Evolutionary conservation across 2,797 vertebrate species (phyloP), one percentile per base, ranked within the genome.

Genomic region (Chromis chromis): DNA sequence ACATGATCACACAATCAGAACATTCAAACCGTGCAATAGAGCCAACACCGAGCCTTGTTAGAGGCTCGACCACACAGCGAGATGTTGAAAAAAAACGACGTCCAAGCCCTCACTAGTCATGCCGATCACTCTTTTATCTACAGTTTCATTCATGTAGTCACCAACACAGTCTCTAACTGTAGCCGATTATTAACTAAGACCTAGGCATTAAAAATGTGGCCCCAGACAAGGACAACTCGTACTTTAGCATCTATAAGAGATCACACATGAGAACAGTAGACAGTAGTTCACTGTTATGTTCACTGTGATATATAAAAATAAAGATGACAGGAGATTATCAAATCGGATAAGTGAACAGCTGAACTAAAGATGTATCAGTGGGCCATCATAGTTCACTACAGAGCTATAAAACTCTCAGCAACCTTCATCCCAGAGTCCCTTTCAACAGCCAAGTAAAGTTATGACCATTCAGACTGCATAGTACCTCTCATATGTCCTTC

Each of bases 341-440:
- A 61, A 65, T 31, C 46, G 42, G 58, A 73, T 55, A 52, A 62
- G 58, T 14, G 46, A 54, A 53, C 36, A 6, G 58, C 65, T 33
- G 56, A 42, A 69, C 17, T 39, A 9, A 53, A 57, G 36, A 59
- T 27, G 19, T 40, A 53, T 49, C 52, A 49, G 46, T 2, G 0
- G 11, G 40, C 42, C 42, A 33, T 46, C 46, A 12, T 25, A 48
- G 44, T 55, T 67, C 27, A 71, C 27, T 50, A 8, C 3, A 27
- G 55, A 31, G 28, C 50, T 71, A 83, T 90, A 89, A 90, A 90
- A 72, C 60, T 78, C 22, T 70, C 39, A 53, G 62, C 8, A 13
- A 61, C 64, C 19, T 31, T 81, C 72, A 9, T 21, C 19, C 9
- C n/a, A 49, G n/a, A 10, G 8, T 48, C 46, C 2, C 1, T 42